These are phyloP conservation scores for Cryptocheilus praepositus DNA, from an alignment of 2,888 invertebrate genomes.

Conservation along the genomic window DNA sequence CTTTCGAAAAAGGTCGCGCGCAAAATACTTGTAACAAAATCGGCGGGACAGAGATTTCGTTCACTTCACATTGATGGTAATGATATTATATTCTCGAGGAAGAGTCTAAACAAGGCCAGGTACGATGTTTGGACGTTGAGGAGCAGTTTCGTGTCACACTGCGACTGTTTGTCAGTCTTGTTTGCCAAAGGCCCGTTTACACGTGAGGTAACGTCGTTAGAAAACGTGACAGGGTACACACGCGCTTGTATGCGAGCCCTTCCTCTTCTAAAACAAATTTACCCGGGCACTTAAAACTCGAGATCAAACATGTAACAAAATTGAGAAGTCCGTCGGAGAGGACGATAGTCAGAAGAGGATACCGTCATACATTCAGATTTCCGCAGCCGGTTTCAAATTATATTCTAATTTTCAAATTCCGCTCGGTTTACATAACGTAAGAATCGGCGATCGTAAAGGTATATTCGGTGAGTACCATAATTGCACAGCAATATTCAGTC, in stretches of 20 bases:
- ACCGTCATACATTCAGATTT: neutral
- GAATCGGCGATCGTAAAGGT: no score
- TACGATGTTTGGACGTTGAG: slow-evolving; percentile 36
- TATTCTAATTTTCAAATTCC: no score
- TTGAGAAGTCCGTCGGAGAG: slow-evolving; percentile 25
- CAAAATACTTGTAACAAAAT: no score
- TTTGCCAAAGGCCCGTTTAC: slow-evolving; percentile 56
- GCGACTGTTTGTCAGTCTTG: slow-evolving; percentile 57
- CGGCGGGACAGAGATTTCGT: neutral
- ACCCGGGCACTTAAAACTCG: slow-evolving; percentile 52
- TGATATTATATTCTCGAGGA: slow-evolving; percentile 7
- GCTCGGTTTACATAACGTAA: no score
- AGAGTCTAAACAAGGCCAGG: slow-evolving; percentile 10
- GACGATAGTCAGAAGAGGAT: neutral
- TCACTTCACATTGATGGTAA: no score
- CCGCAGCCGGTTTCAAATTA: no score
- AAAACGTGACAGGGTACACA: slow-evolving; percentile 62
- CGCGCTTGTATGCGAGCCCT: slow-evolving; percentile 36
- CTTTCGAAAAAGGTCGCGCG: no score
- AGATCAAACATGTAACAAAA: slow-evolving; percentile 41
- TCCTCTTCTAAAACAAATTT: slow-evolving; percentile 56
- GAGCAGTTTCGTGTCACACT: slow-evolving; percentile 48
- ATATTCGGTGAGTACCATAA: no score
- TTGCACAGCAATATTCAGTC: no score
- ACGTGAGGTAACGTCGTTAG: slow-evolving; percentile 56